These are phyloP conservation scores for Nephila pilipes DNA, from an alignment of 1,140 invertebrate genomes.

Conservation along the genomic window DNA sequence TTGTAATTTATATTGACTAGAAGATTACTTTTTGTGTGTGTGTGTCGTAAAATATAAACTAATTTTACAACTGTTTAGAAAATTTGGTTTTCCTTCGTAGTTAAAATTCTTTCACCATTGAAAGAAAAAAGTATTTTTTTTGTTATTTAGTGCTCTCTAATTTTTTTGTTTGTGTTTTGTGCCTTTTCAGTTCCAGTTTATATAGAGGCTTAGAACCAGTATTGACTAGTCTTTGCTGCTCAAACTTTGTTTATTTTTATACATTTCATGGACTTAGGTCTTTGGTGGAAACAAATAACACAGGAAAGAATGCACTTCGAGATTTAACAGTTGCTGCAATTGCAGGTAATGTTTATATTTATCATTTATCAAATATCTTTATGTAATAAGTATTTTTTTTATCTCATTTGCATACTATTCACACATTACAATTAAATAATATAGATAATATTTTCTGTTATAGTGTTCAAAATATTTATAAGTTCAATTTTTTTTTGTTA, in stretches of 20 bases:
- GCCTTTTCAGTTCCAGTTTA: constrained; percentile 80
- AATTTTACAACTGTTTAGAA: too few species aligned
- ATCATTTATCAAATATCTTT: neutral
- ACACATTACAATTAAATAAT: too few species aligned
- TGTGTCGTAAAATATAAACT: too few species aligned
- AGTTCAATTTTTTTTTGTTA: too few species aligned
- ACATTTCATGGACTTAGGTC: constrained; percentile 91
- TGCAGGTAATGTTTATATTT: constrained; percentile 84
- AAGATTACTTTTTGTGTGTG: too few species aligned
- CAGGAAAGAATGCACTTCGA: constrained; percentile 84
- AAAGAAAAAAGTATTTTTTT: neutral
- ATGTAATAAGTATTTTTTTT: too few species aligned
- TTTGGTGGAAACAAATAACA: constrained; percentile 80
- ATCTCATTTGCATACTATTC: too few species aligned
- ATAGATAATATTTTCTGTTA: too few species aligned
- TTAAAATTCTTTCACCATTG: neutral
- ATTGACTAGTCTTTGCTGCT: constrained; percentile 90
- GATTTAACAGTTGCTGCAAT: constrained; percentile 91
- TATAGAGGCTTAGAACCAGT: constrained; percentile 92
- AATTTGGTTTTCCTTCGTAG: neutral
- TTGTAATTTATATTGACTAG: too few species aligned
- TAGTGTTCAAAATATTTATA: too few species aligned
- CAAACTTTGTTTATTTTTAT: constrained; percentile 97
- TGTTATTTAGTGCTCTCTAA: neutral
- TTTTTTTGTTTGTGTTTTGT: neutral